These are phyloP conservation scores for Drosophila rubida DNA, from an alignment of 2,888 invertebrate genomes.

Conservation along the genomic window DNA sequence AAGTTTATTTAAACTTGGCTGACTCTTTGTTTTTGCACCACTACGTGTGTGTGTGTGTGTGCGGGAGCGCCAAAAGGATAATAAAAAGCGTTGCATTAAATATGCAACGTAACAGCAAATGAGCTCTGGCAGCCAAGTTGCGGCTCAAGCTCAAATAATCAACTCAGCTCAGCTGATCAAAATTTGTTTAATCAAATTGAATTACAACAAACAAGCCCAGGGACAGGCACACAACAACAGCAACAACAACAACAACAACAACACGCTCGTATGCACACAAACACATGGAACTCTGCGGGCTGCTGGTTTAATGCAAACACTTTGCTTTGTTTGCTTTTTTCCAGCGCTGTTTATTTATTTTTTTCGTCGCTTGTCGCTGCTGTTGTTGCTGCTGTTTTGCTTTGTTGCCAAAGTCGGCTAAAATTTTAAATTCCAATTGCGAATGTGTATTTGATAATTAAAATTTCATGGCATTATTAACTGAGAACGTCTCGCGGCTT, in stretches of 20 bases:
- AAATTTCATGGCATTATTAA: slow-evolving; percentile 72
- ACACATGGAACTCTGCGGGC: slow-evolving; percentile 26
- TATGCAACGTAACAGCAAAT: slow-evolving; percentile 72
- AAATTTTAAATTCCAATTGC: slow-evolving; percentile 34
- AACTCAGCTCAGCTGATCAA: slow-evolving; percentile 55
- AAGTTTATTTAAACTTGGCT: slow-evolving; percentile 76
- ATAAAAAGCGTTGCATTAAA: slow-evolving; percentile 75
- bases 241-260: slow-evolving; percentile 45
- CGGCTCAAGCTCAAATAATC: slow-evolving; percentile 42
- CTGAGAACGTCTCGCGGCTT: slow-evolving; percentile 61
- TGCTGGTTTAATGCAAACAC: slow-evolving; percentile 53
- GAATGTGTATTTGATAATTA: slow-evolving; percentile 66
- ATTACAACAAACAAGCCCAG: slow-evolving; percentile 66
- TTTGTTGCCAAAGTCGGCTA: slow-evolving; percentile 18
- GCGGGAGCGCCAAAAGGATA: slow-evolving; percentile 43
- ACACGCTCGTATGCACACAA: slow-evolving; percentile 31
- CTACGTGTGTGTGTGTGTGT: not conserved
- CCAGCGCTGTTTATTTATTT: not conserved
- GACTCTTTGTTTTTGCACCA: slow-evolving; percentile 45
- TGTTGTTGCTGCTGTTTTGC: slow-evolving; percentile 12
- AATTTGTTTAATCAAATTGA: slow-evolving; percentile 77
- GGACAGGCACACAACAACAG: slow-evolving; percentile 21
- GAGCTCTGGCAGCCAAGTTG: slow-evolving; percentile 49
- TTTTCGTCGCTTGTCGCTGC: not conserved
- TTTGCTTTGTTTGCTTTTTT: slow-evolving; percentile 42